phyloP scores from a whole-genome alignment of 2,113 vertebrate genomes.

The Nibea coibor region DNA sequence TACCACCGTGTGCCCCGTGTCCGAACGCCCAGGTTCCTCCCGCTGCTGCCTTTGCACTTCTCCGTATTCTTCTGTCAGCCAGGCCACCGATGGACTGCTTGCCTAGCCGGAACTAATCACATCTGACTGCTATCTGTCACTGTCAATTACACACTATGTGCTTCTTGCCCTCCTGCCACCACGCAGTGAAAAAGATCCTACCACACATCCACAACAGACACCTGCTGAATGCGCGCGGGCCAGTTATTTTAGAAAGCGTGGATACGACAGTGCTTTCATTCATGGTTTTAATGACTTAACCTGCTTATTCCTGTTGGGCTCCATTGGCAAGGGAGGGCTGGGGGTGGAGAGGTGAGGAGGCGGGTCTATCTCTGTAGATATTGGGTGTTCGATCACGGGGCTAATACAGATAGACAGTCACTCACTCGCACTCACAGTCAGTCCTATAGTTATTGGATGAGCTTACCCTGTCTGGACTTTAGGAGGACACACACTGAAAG shows the following conservation, averaged over 20 bases:
- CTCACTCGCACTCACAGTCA: conserved; percentile 41
- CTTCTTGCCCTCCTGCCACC: conserved; percentile 53
- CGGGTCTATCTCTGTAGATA: neutral
- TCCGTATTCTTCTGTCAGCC: conserved; percentile 57
- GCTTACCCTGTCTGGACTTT: conserved; percentile 5
- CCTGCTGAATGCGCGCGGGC: conserved; percentile 29
- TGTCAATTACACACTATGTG: conserved; percentile 73
- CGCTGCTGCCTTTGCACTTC: conserved; percentile 60
- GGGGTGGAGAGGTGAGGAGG: neutral
- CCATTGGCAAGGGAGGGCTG: neutral
- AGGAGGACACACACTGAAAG: conserved; percentile 10
- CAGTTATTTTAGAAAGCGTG: neutral
- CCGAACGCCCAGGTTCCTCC: conserved; percentile 15
- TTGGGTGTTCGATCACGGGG: conserved; percentile 8
- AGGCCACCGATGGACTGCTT: conserved; percentile 61
- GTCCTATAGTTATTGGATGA: conserved; percentile 7
- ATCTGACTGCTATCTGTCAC: conserved; percentile 80
- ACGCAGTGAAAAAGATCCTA: conserved; percentile 42
- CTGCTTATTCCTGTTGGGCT: conserved; percentile 28
- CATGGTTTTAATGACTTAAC: conserved; percentile 7
- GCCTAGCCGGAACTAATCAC: conserved; percentile 76
- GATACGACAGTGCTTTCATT: neutral
- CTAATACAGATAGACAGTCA: conserved; percentile 48
- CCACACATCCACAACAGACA: conserved; percentile 35
- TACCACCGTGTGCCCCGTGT: neutral